Conservation (phyloP, 2,113 vertebrate species). For the Eretmochelys imbricata region DNA sequence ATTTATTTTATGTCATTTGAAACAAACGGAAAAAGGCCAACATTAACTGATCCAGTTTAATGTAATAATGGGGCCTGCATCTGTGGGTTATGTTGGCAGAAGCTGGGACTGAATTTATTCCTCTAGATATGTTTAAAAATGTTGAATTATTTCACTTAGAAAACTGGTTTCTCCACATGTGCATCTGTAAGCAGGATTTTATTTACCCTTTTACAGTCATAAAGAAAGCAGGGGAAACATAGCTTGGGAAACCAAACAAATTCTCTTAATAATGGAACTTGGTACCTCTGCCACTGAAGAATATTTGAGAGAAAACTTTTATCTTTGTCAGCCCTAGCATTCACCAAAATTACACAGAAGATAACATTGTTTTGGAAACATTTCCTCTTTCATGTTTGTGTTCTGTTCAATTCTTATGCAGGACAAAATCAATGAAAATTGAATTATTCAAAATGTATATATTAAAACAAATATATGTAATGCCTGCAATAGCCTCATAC, state of each 20-base stretch:
- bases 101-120: neutral
- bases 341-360: neutral
- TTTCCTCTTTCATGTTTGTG: neutral
- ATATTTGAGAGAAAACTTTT: neutral
- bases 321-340: neutral
- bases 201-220: neutral
- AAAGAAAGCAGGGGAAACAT: neutral
- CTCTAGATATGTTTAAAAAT: neutral
- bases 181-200: slow-evolving; percentile 2
- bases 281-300: neutral
- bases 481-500: neutral
- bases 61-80: neutral
- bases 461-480: neutral
- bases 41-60: slow-evolving; percentile 20
- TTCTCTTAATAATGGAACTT: neutral
- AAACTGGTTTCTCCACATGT: neutral
- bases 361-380: neutral
- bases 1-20: slow-evolving; percentile 42
- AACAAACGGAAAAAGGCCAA: slow-evolving; percentile 33
- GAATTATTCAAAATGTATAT: slow-evolving; percentile 14
- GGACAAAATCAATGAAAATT: slow-evolving; percentile 5
- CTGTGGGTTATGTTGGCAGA: neutral
- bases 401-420: neutral
- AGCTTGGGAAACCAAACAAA: slow-evolving; percentile 22
- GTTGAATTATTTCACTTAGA: neutral